Conservation (phyloP, 2,113 vertebrate genomes). For the Phylloscopus trochilus region DNA sequence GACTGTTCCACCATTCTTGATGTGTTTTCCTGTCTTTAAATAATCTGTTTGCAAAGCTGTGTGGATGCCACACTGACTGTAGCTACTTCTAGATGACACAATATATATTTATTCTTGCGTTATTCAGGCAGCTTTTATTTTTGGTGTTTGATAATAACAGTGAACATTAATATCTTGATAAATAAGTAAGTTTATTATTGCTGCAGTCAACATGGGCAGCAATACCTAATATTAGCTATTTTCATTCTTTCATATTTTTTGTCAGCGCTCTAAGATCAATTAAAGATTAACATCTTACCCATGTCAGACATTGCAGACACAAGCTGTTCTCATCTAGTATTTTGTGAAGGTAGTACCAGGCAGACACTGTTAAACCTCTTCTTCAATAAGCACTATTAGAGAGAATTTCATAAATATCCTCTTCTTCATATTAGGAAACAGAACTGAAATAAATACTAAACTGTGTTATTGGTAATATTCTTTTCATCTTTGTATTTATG, state of each 20-base stretch:
- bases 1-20: background rate
- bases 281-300: background rate
- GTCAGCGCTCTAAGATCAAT: background rate
- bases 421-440: background rate
- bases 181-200: background rate
- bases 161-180: background rate
- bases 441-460: background rate
- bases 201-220: background rate
- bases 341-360: background rate
- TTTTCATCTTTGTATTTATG: background rate
- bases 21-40: background rate
- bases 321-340: background rate
- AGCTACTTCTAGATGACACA: background rate
- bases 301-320: background rate
- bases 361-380: background rate
- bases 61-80: background rate
- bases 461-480: background rate
- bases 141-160: background rate
- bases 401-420: background rate
- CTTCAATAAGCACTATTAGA: background rate
- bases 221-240: background rate
- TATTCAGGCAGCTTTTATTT: background rate
- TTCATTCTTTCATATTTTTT: background rate
- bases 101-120: background rate
- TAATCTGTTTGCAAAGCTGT: background rate